Percentiles rank a stretch among this genome's conserved stretches.
phyloP scores from a whole-genome alignment of 2,113 vertebrate genomes.

The Circaetus cinerascens region DNA sequence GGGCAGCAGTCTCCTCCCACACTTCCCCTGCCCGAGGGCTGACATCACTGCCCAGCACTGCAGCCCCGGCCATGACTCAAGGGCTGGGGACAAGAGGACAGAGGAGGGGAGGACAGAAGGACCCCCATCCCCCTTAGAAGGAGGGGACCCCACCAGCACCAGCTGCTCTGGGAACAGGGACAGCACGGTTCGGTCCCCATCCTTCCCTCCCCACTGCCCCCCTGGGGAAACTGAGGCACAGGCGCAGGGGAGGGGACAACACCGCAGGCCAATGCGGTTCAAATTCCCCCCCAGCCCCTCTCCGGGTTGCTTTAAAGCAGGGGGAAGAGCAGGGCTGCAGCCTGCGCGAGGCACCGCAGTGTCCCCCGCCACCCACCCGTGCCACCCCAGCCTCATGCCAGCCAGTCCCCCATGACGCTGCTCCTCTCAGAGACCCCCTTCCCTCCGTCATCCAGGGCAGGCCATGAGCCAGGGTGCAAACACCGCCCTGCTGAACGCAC shows the following conservation, averaged over 20 bases:
- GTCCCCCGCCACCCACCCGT: not conserved
- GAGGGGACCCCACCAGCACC: not conserved
- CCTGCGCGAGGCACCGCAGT: not conserved
- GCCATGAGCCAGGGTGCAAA: not conserved
- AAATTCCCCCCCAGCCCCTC: not conserved
- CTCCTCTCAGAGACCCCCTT: not conserved
- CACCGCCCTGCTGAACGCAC: accelerated
- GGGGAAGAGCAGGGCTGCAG: not conserved
- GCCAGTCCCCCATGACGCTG: not conserved
- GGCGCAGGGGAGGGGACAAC: not conserved
- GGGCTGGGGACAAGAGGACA: not conserved
- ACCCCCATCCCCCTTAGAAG: not conserved
- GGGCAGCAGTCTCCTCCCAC: constrained; percentile 42
- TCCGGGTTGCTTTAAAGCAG: not conserved
- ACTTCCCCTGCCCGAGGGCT: constrained; percentile 61
- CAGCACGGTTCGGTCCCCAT: too few relatives aligned
- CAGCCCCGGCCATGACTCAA: constrained; percentile 18
- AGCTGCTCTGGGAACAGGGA: not conserved
- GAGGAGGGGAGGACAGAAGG: not conserved
- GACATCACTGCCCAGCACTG: constrained; percentile 68
- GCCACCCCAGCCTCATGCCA: not conserved
- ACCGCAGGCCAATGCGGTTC: not conserved
- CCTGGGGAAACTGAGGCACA: not conserved
- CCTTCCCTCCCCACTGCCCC: not conserved
- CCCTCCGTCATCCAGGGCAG: not conserved